Evolutionary conservation across 2,113 vertebrate species (phyloP), one percentile per base, ranked within the genome.

Genomic region (Zosterops hypoxanthus): DNA sequence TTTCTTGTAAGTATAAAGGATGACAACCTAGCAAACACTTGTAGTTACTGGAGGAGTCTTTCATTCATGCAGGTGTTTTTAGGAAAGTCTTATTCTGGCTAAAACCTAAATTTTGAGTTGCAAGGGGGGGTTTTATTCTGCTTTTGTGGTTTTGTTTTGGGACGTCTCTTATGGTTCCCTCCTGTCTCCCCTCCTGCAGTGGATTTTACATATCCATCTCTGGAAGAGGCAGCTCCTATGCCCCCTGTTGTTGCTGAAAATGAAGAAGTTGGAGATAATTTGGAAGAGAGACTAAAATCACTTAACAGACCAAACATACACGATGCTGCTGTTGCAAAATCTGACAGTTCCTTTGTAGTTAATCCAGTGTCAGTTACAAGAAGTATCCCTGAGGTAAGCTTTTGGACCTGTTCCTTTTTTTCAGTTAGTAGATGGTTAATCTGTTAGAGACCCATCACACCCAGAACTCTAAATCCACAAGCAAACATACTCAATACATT

Each of bases 161-260:
- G 57, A 88, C 19, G 8, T 25, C 14, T 69, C 34, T 92, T 70
- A 39, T 68, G 42, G 92, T 94, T 96, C 63, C 47, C 8, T 70
- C 18, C 41, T 61, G 9, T 88, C 2, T 4, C 13, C 8, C 0
- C 14, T 78, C 36, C 77, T 97, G 64, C 92, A 99, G 99, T 99
- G 98, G 98, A 99, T 96, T 99, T 99, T 93, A 99, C 98, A 49
- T 99, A 99, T 69, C 99, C 99, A 6, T 98, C 99, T 31, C 97
- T 99, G 79, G 99, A 99, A 96, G 99, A 99, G 81, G 98, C 98
- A 76, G 84, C 96, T 57, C 91, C 97, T 93, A 36, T 90, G 85
- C 98, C 97, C 17, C 92, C 97, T 95, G 36, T 93, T 95, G 78
- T 53, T 86, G 96, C 42, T 92, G 98, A 98, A 47, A 97, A 77